A percentile compares a stretch with the other conserved stretches of the same genome.
Conservation (phyloP, 2,113 vertebrate genomes). For the Syngnathoides biaculeatus region DNA sequence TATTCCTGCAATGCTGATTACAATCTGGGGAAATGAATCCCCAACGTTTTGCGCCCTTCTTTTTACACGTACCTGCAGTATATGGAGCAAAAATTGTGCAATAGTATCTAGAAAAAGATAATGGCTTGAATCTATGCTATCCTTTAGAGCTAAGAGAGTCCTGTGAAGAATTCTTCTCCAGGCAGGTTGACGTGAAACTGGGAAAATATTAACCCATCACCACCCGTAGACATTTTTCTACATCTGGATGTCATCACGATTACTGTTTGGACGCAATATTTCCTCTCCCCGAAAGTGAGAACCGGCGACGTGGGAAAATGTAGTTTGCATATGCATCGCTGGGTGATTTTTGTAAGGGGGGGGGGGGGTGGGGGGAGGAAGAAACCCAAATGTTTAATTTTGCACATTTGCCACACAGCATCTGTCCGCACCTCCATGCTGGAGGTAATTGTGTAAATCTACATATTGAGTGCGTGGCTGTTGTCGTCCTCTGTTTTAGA, state of each 20-base stretch:
- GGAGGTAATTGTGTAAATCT: slow-evolving; percentile 74
- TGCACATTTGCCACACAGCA: slow-evolving; percentile 75
- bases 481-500: slow-evolving; percentile 46
- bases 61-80: no score
- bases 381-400: slow-evolving; percentile 74
- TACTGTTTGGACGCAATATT: slow-evolving; percentile 62
- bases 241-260: slow-evolving; percentile 47
- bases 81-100: no score
- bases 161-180: slow-evolving; percentile 66
- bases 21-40: no score
- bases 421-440: slow-evolving; percentile 52
- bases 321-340: slow-evolving; percentile 70
- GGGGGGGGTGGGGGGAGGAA: no score
- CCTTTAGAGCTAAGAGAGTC: slow-evolving; percentile 55
- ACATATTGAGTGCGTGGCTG: slow-evolving; percentile 66
- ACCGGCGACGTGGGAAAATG: slow-evolving; percentile 54
- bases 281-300: slow-evolving; percentile 62
- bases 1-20: neutral
- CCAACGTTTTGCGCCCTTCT: no score
- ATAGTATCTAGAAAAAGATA: no score
- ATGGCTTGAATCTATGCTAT: no score
- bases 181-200: slow-evolving; percentile 57
- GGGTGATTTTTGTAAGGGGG: slow-evolving; percentile 60
- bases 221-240: slow-evolving; percentile 47
- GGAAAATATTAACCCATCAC: slow-evolving; percentile 68